Conservation (phyloP, 2,113 vertebrate species). For the Tyrannus savana region DNA sequence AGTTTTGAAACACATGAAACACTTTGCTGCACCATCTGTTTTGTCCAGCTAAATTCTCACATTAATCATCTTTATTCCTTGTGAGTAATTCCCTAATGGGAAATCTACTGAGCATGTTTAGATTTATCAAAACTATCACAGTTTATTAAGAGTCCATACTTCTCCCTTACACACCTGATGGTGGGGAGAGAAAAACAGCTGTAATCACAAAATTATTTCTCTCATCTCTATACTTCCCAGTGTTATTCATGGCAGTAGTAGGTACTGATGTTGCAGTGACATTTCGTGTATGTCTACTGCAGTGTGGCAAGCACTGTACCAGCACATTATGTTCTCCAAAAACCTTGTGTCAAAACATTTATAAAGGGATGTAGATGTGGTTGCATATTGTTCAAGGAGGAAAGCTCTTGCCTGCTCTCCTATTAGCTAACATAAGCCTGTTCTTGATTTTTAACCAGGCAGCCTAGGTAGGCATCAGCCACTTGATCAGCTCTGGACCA, state of each 20-base stretch:
- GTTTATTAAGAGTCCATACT: neutral
- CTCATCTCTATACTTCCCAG: neutral
- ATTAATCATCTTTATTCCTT: constrained; percentile 41
- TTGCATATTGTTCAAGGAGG: neutral
- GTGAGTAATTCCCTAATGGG: constrained; percentile 31
- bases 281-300: neutral
- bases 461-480: neutral
- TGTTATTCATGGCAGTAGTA: neutral
- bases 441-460: neutral
- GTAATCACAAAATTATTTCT: neutral
- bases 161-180: neutral
- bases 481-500: neutral
- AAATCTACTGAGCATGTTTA: neutral
- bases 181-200: neutral
- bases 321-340: neutral
- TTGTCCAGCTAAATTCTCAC: constrained; percentile 39
- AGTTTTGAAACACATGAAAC: constrained; percentile 33
- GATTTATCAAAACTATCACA: constrained; percentile 20
- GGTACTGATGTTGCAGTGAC: neutral
- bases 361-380: neutral
- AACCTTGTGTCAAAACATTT: neutral
- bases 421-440: neutral
- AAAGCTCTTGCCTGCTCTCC: neutral
- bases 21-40: constrained; percentile 51
- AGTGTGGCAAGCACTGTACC: neutral